A percentile compares a stretch with the other conserved stretches of the same genome.
Evolutionary conservation across 2,888 invertebrate genomes (phyloP).

Genomic region (Anodontia alba): DNA sequence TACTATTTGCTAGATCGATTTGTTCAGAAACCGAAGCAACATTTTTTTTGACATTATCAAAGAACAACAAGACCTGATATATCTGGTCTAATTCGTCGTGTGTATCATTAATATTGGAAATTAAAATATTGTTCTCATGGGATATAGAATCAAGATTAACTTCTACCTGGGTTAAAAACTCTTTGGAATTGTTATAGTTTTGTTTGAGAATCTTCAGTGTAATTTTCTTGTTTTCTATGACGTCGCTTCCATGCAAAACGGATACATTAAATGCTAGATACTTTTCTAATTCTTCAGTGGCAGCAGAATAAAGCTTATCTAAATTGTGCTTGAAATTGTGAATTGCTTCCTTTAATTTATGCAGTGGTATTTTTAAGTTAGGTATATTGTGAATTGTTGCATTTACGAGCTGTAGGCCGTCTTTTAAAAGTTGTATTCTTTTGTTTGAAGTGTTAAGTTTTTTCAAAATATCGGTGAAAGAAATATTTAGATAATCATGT

Average conservation of each 20-base stretch:
- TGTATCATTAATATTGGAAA: neutral
- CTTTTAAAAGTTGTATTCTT: neutral
- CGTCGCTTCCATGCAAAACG: neutral
- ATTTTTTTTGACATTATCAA: neutral
- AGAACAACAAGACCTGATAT: neutral
- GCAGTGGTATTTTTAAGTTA: neutral
- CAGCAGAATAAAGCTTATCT: neutral
- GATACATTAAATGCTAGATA: conserved; percentile 6
- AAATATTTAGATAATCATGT: neutral
- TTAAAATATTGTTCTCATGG: neutral
- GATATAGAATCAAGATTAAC: neutral
- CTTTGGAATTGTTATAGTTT: neutral
- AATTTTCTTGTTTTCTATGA: neutral
- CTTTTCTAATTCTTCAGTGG: neutral
- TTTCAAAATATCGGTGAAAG: neutral
- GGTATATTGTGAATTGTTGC: neutral
- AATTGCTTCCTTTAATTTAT: neutral
- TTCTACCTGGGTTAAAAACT: neutral
- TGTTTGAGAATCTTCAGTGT: neutral
- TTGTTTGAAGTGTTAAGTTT: neutral
- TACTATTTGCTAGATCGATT: neutral
- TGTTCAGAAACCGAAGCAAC: neutral
- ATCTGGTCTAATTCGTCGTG: neutral
- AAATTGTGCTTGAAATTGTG: neutral
- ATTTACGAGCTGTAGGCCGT: neutral